phyloP scores from a whole-genome alignment of 1,140 invertebrate species.

The Cardiocondyla obscurior region DNA sequence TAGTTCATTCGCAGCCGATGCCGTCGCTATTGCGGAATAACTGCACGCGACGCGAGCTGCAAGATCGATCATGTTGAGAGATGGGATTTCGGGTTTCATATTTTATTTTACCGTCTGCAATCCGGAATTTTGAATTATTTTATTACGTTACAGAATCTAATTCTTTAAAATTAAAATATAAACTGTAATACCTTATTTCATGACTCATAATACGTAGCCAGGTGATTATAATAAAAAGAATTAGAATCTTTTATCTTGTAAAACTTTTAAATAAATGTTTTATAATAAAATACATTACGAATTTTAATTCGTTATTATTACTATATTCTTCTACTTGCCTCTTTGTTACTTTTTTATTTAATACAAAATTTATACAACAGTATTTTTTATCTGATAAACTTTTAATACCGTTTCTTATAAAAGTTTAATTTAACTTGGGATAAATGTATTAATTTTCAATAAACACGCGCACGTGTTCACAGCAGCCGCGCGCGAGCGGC shows the following conservation, averaged over 20 bases:
- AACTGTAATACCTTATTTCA: not conserved
- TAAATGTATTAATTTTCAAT: too few relatives aligned
- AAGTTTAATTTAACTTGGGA: not conserved
- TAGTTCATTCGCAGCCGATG: constrained; percentile 10
- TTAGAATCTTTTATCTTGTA: not conserved
- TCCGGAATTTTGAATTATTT: not conserved
- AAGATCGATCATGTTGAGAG: constrained; percentile 26
- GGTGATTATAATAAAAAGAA: not conserved
- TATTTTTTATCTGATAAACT: not conserved
- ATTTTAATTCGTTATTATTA: not conserved
- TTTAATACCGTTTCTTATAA: not conserved
- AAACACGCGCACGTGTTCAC: too few relatives aligned
- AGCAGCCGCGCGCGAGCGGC: too few relatives aligned
- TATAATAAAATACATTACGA: not conserved
- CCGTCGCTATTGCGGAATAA: constrained; percentile 31
- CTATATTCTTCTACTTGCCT: not conserved
- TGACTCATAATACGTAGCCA: not conserved
- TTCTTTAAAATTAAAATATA: not conserved
- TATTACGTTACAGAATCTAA: not conserved
- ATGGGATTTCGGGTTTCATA: not conserved
- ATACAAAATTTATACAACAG: not conserved
- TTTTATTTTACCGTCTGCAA: not conserved
- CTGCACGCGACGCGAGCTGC: not conserved
- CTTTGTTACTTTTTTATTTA: not conserved
- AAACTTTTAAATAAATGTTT: not conserved